Evolutionary conservation across 37 sponge, comb jelly and placozoan species (phyloP), one percentile per base, ranked within the genome.

Genomic region (Amphimedon queenslandica): DNA sequence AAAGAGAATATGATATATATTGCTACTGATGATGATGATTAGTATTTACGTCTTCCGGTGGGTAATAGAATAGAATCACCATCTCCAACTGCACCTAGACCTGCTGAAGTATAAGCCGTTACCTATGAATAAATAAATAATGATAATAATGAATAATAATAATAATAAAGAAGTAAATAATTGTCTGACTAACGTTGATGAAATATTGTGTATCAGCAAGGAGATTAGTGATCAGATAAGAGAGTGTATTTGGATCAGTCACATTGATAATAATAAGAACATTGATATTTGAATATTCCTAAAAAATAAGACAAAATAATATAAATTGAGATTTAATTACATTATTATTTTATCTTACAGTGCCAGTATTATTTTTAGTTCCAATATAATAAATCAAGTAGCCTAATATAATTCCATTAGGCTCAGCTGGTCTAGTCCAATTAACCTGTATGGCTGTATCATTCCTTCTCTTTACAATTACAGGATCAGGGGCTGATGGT

Each of bases 391-490:
- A 33, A 13, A 81, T 73, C 8, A 58, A 63, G 40, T 81, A 81
- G 31, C 42, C 36, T 31, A 51, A 53, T 16, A 81, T 39, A 6
- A 66, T 25, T 47, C 81, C 81, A 81, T 81, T 81, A 40, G 57
- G 57, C 23, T 13, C 1, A 3, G 60, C 23, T 23, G 81, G 81
- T 28, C 51, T 53, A 1, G 33, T 30, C 81, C 81, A 81, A 16
- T 38, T 37, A 47, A 81, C 24, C 2, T 23, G 8, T 21, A 81
- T 36, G 0, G 65, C 39, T 34, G 68, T 65, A 23, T 13, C 8
- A 13, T 13, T 8, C 8, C 13, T 13, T 47, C 13, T 8, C 53
- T 18, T 18, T 18, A 13, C 13, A 18, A 47, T 8, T 47, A 29
- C 37, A 11, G 73, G 37, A 51, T 81, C 65, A 34, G 61, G 61